Percentiles rank a stretch among this genome's conserved stretches.
Evolutionary conservation across 2,113 vertebrate genomes (phyloP).

Genomic region (Alouatta palliata): DNA sequence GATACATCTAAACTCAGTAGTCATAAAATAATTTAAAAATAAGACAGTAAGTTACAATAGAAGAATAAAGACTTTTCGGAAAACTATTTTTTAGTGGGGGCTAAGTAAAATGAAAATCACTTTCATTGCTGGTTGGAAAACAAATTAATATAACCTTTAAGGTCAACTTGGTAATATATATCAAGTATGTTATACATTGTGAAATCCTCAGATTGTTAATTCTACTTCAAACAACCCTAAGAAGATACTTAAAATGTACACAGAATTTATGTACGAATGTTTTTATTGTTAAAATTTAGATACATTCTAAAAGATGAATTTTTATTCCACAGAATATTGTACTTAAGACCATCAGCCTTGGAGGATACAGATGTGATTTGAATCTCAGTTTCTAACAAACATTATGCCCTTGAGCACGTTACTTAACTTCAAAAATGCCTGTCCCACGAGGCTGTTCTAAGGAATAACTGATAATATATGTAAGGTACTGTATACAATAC

Average conservation of each 20-base stretch:
- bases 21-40: neutral
- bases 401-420: neutral
- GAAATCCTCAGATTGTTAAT: neutral
- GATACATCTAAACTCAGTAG: neutral
- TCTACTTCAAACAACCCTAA: neutral
- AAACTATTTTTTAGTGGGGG: neutral
- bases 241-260: neutral
- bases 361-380: neutral
- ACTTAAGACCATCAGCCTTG: neutral
- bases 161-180: neutral
- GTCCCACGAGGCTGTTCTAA: neutral
- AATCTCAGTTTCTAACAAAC: neutral
- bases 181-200: neutral
- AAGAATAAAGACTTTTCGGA: neutral
- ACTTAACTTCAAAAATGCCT: neutral
- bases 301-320: neutral
- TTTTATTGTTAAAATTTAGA: slow-evolving; percentile 21
- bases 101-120: neutral
- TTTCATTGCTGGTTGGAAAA: neutral
- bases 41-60: neutral
- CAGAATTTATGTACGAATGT: neutral
- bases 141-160: neutral
- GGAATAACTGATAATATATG: neutral
- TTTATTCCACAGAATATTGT: neutral
- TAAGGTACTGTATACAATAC: neutral